Evolutionary conservation across 2,888 invertebrate species (phyloP).

Genomic region (Megamerina dolium): DNA sequence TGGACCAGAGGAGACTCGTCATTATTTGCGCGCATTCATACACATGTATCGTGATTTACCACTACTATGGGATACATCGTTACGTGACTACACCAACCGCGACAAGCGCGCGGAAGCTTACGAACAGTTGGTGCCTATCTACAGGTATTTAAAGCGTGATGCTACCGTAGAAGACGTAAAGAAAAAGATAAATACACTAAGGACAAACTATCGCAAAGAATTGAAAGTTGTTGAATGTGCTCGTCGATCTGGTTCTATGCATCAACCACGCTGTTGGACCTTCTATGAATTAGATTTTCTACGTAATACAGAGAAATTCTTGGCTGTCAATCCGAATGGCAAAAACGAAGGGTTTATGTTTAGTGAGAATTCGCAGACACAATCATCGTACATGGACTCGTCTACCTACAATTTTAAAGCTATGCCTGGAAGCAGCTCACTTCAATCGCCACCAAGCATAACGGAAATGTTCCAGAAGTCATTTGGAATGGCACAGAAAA

Average conservation of each 20-base stretch:
- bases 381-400: constrained; percentile 31
- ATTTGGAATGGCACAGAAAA: constrained; percentile 31
- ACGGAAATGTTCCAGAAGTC: constrained; percentile 43
- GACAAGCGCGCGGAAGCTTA: constrained; percentile 43
- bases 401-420: constrained; percentile 20
- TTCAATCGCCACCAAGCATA: constrained; percentile 32
- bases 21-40: constrained; percentile 39
- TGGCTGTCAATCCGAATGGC: constrained; percentile 36
- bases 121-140: constrained; percentile 35
- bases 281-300: constrained; percentile 41
- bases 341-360: constrained; percentile 26
- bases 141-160: constrained; percentile 39
- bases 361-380: constrained; percentile 30
- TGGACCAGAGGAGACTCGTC: constrained; percentile 41
- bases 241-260: constrained; percentile 33
- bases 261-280: constrained; percentile 43
- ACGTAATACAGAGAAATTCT: constrained; percentile 40
- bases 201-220: constrained; percentile 45
- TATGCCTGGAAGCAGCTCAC: constrained; percentile 15
- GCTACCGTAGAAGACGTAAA: constrained; percentile 46
- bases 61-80: constrained; percentile 43
- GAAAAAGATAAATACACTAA: constrained; percentile 44
- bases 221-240: constrained; percentile 41
- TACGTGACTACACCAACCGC: constrained; percentile 43
- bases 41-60: constrained; percentile 42